Conservation (phyloP, 1,140 invertebrate species). For the Heliconius himera region DNA sequence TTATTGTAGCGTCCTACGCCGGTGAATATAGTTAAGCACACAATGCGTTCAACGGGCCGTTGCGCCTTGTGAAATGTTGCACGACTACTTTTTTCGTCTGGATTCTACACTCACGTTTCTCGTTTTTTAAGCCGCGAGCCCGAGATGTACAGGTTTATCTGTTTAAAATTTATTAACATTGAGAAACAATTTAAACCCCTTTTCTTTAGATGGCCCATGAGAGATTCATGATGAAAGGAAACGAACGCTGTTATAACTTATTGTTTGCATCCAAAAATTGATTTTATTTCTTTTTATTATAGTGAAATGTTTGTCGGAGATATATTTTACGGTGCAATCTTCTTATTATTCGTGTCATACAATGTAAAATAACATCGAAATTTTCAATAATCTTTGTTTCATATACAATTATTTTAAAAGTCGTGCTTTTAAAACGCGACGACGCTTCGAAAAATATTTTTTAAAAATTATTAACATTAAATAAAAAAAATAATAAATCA, state of each 20-base stretch:
- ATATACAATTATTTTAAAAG: not conserved
- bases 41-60: slow-evolving; percentile 77
- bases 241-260: slow-evolving; percentile 66
- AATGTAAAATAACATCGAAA: not conserved
- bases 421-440: too few species aligned
- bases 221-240: slow-evolving; percentile 74
- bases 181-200: slow-evolving; percentile 80
- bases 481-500: too few species aligned
- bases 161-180: slow-evolving; percentile 81
- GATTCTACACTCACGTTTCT: slow-evolving; percentile 78
- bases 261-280: slow-evolving; percentile 49
- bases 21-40: slow-evolving; percentile 77
- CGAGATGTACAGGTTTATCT: slow-evolving; percentile 81
- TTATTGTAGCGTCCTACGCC: slow-evolving; percentile 64
- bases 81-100: slow-evolving; percentile 81
- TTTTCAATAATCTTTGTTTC: not conserved
- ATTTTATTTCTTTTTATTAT: slow-evolving; percentile 1
- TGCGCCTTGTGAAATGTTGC: slow-evolving; percentile 80
- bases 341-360: not conserved
- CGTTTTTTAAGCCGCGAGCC: slow-evolving; percentile 78
- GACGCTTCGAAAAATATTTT: too few species aligned
- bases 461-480: too few species aligned
- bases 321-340: not conserved
- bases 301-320: not conserved
- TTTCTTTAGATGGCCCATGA: slow-evolving; percentile 73